Base-by-base conservation (phyloP, 2,888 invertebrate species). In the Synergus japonicus region DNA sequence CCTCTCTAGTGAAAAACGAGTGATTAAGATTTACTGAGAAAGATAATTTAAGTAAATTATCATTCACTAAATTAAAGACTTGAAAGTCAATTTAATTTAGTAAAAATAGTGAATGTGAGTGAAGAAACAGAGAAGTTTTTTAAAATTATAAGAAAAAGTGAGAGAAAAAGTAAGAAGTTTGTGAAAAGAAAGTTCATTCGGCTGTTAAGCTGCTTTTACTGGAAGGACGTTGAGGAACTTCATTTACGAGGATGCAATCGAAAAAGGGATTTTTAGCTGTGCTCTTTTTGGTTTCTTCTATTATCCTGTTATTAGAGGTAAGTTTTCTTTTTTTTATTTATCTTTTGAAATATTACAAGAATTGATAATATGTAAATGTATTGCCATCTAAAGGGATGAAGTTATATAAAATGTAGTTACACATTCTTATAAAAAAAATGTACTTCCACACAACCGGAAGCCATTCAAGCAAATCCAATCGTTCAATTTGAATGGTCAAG, bases 201-300 rank as follows among this genome's bases (percentile, higher is more conserved):
- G 37, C 29, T 18, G 15, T 15, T 73, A 41, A 54, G 73, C 10
- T 46, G 37, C 29, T 54, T 73, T 54, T n/a, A 15, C 46, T 13
- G 12, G 15, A 22, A 44, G n/a, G 37, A 65, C 41, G 18, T 73
- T 29, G 46, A 73, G 69, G 22, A 22, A 60, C 18, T 22, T 60
- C 60, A 60, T 9, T 60, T 3, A 18, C 22, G 22, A 58, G 18
- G 2, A 73, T 73, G 73, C 37, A n/a, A 73, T 73, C 73, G 9
- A 67, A 69, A 78, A 78, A 43, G 46, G 69, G 43, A 69, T 69
- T 44, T 60, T 60, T 44, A 43, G 29, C 29, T 22, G 63, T 49
- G 15, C 44, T 78, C 37, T 64, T 73, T 29, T 37, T 73, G 2
- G 18, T 73, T 63, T 63, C 43, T 73, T 29, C 63, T 5, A 49